Evolutionary conservation across 2,888 invertebrate genomes (phyloP).

Genomic region (Tachina grossa): DNA sequence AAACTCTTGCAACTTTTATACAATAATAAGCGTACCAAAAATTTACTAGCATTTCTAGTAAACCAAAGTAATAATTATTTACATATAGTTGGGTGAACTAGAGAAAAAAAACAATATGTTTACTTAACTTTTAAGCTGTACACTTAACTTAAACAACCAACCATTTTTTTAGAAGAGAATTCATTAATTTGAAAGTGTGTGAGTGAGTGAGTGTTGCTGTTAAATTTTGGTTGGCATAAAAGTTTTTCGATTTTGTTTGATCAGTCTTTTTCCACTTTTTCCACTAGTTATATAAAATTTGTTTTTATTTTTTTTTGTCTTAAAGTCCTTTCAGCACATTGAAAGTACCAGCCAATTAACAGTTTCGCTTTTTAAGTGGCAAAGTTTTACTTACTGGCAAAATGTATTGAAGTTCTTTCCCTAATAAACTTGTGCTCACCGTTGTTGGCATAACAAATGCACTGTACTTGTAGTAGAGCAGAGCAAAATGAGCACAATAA

Average conservation of each 20-base stretch:
- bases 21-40: not conserved
- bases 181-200: constrained; percentile 23
- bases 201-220: constrained; percentile 13
- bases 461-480: constrained; percentile 9
- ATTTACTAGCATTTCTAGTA: not conserved
- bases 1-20: too few species aligned
- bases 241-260: constrained; percentile 35
- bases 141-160: not conserved
- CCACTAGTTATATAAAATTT: not conserved
- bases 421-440: constrained; percentile 31
- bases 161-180: not conserved
- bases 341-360: constrained; percentile 51
- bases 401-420: constrained; percentile 42
- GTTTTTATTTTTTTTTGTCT: not conserved
- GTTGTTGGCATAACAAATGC: constrained; percentile 26
- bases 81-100: too few species aligned
- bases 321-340: constrained; percentile 26
- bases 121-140: constrained; percentile 39
- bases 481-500: not conserved
- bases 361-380: constrained; percentile 60
- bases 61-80: not conserved
- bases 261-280: not conserved
- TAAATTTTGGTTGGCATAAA: constrained; percentile 18
- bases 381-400: constrained; percentile 48
- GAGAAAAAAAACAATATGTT: not conserved